Base-by-base conservation (phyloP, 64 coral and sea anemone genomes). In the Acropora tenuis region DNA sequence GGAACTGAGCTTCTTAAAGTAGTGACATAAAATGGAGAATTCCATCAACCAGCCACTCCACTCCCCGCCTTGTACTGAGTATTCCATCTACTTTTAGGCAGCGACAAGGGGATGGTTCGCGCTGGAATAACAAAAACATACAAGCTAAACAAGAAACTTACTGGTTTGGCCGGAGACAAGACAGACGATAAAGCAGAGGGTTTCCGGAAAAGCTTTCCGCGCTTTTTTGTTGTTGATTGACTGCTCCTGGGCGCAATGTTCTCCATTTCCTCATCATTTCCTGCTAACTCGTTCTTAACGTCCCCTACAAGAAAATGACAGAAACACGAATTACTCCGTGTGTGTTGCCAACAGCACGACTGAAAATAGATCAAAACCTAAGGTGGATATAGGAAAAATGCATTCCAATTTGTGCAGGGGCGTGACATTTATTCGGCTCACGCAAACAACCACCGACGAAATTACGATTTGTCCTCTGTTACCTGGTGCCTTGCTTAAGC, bases 151-250 rank as follows among this genome's bases (percentile, higher is more conserved):
- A 82, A 42, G 45, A 11, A 47, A 84, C 82, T 49, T 57, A 69
- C 61, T 69, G 44, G 46, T 84, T 45, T 84, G 6, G 61, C 82
- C 17, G 82, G 65, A 20, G 82, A 84, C 60, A 69, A 5, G 41
- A 84, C 18, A 69, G 61, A 4, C 46, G 44, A 6, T 2, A 84
- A 15, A 4, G 16, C 12, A 4, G 82, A 84, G 1, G 82, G 82
- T 71, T 84, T 84, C 16, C 65, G 43, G 61, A 84, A 84, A 13
- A 84, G 82, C 45, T 48, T 84, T 0, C 65, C 65, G 6, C 65
- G 12, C 61, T 84, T 84, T 71, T 84, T 84, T 4, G 82, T 69
- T 0, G 82, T 48, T 13, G 61, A 71, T 9, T 69, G 82, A 20
- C 13, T 84, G 6, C 42, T 16, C 41, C 42, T 84, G 0, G 82